Percentiles rank a stretch among this genome's conserved stretches.
phyloP scores from a whole-genome alignment of 1,140 invertebrate genomes.

The Pogonus chalceus region DNA sequence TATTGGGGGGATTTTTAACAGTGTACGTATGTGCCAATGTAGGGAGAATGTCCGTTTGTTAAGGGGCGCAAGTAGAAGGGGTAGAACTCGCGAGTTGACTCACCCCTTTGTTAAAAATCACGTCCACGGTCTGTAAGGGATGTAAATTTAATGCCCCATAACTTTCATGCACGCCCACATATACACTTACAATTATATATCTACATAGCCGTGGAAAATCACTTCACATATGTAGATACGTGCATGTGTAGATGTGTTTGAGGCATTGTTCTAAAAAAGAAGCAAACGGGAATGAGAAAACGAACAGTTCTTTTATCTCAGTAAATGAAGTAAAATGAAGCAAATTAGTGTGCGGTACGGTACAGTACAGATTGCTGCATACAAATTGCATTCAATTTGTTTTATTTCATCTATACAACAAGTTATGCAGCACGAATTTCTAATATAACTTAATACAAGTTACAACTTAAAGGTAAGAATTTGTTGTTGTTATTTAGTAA shows the following conservation, averaged over 20 bases:
- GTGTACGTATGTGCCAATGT: background rate
- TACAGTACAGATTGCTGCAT: too few relatives aligned
- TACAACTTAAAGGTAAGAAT: too few relatives aligned
- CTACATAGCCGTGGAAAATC: background rate
- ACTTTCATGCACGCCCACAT: background rate
- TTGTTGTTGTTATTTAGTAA: too few relatives aligned
- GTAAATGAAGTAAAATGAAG: background rate
- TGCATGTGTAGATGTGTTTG: background rate
- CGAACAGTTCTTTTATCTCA: background rate
- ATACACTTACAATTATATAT: background rate
- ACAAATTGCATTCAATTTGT: too few relatives aligned
- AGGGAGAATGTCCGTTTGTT: too few relatives aligned
- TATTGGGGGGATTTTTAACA: too few relatives aligned
- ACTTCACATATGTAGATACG: background rate
- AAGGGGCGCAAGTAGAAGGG: background rate
- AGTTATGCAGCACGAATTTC: too few relatives aligned
- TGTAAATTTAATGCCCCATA: constrained; percentile 6
- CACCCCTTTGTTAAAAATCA: constrained; percentile 6
- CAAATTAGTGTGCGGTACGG: too few relatives aligned
- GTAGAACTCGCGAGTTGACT: background rate
- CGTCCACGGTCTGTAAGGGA: constrained; percentile 4
- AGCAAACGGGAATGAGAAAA: background rate
- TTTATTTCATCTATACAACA: too few relatives aligned
- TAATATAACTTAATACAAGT: too few relatives aligned
- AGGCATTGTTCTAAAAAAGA: background rate